phyloP scores from a whole-genome alignment of 2,113 vertebrate genomes.

The Herpetotheres cachinnans region DNA sequence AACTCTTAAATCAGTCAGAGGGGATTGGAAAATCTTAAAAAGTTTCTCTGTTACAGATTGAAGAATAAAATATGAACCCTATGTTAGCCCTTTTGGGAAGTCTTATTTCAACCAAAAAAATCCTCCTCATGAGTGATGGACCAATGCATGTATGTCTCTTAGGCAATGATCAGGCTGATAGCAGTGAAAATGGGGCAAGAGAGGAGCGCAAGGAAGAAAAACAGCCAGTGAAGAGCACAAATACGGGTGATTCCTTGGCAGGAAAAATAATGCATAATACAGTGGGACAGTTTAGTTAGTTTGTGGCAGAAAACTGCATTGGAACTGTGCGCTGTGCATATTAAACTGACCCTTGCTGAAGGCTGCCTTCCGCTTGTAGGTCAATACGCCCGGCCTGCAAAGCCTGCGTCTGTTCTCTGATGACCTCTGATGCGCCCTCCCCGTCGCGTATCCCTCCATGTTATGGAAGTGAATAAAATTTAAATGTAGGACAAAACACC shows the following conservation, averaged over 20 bases:
- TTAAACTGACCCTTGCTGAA: not conserved
- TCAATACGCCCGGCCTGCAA: not conserved
- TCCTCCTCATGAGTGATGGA: not conserved
- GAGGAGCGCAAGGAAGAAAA: not conserved
- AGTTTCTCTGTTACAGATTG: not conserved
- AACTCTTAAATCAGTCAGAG: not conserved
- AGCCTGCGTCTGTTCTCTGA: not conserved
- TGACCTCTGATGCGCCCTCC: not conserved
- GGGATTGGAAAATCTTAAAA: not conserved
- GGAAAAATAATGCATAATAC: not conserved
- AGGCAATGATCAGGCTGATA: not conserved
- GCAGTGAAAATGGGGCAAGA: not conserved
- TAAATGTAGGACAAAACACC: not conserved
- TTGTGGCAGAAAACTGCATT: too few relatives aligned
- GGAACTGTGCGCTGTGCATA: not conserved
- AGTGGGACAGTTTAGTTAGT: not conserved
- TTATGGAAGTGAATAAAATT: accelerated
- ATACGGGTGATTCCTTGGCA: not conserved
- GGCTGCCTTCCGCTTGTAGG: not conserved
- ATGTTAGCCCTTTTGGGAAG: not conserved
- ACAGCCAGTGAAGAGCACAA: not conserved
- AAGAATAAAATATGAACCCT: not conserved
- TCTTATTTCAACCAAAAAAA: not conserved
- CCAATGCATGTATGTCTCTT: not conserved
- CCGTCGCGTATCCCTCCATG: not conserved